Evolutionary conservation across 2,888 invertebrate genomes (phyloP), one percentile per base, ranked within the genome.

Genomic region (Pediacus dermestoides): DNA sequence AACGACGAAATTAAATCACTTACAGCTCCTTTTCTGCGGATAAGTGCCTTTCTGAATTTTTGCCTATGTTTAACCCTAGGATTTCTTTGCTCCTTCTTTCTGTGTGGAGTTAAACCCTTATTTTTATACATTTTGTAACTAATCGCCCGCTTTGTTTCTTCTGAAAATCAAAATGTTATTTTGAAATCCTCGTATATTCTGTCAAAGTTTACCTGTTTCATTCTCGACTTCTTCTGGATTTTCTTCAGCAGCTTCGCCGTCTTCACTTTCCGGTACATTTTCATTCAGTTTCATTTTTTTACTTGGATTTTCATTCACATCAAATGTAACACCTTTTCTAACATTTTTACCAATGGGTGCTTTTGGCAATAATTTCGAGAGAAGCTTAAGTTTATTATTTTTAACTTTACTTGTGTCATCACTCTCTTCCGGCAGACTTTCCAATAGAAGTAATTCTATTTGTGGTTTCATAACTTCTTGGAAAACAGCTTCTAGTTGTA

Each of bases 41-140:
- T 88, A 56, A 88, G 79, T 1, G 96, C 96, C 68, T 93, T 94
- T 44, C 87, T 80, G 70, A 82, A 97, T 67, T 95, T 95, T 53
- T 85, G 83, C 55, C 89, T 84, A 66, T 96, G 88, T 67, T 94
- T 95, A 3, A 97, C 94, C 58, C 97, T 79, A 1, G 96, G 96
- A 76, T 97, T 96, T 45, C 92, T 79, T 55, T 84, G 80, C 61
- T 92, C 92, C 68, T 93, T 95, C 71, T 90, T 94, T 48, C 93
- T 81, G 52, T 85, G 78, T 0, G 94, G 91, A 21, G 86, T 92
- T 10, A 96, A 74, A 9, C 96, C 96, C 70, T 92, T 95, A 64
- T 97, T 97, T 70, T 96, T 96, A 11, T 88, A 85, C 63, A 96
- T 96, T 77, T 94, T 81, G 65, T 92, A 91, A 2, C 89, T 93